phyloP scores from a whole-genome alignment of 2,113 vertebrate species.

The Corythaixoides concolor region DNA sequence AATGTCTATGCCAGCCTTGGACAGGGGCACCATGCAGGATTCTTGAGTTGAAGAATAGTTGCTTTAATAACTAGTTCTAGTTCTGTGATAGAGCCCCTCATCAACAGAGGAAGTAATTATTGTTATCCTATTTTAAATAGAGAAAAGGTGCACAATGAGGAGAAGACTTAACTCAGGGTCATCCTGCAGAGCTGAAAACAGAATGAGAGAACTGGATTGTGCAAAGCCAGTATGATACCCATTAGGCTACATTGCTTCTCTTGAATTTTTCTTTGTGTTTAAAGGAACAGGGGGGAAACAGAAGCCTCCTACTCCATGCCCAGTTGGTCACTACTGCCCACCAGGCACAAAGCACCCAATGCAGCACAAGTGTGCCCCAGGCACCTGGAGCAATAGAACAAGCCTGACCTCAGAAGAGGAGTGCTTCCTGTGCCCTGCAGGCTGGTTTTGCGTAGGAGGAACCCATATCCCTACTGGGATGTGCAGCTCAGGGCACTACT shows the following conservation, averaged over 20 bases:
- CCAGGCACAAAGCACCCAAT: conserved; percentile 80
- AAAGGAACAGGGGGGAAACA: conserved; percentile 82
- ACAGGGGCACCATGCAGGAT: not conserved
- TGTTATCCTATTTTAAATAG: not conserved
- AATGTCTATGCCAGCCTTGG: not conserved
- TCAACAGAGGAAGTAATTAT: not conserved
- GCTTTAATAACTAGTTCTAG: not conserved
- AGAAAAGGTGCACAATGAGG: not conserved
- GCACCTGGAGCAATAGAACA: conserved; percentile 84
- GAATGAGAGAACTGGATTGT: fast-evolving
- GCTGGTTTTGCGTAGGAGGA: conserved; percentile 85
- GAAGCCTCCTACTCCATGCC: conserved; percentile 80
- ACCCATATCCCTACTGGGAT: conserved; percentile 75
- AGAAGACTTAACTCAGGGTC: not conserved
- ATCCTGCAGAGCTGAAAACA: not conserved
- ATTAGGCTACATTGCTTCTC: fast-evolving
- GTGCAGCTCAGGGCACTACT: conserved; percentile 87
- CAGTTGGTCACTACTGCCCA: conserved; percentile 87
- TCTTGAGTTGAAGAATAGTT: not conserved
- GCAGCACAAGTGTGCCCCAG: conserved; percentile 85
- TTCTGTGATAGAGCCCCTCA: not conserved
- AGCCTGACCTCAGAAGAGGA: conserved; percentile 71
- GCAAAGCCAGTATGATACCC: not conserved
- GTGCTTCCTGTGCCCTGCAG: conserved; percentile 75
- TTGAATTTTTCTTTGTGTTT: not conserved